Evolutionary conservation across 2,797 vertebrate genomes (phyloP).

Genomic region (Anabas testudineus): DNA sequence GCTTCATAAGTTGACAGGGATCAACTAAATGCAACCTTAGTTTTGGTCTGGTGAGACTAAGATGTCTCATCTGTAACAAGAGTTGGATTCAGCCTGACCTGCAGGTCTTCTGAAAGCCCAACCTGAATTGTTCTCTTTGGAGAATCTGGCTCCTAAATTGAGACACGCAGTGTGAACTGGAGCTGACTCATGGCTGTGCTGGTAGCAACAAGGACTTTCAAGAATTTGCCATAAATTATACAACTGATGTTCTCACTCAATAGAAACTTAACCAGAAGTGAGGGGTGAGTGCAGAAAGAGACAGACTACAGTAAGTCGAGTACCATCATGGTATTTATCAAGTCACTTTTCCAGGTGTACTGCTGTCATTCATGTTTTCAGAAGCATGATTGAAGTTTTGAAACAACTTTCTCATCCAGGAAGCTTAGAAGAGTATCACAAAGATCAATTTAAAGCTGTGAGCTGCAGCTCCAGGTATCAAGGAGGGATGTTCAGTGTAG

Average conservation of each 20-base stretch:
- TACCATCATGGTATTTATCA: not conserved
- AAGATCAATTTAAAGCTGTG: not conserved
- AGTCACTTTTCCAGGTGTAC: not conserved
- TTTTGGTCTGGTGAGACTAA: too few species aligned
- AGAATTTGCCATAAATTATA: too few species aligned
- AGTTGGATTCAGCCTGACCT: not conserved
- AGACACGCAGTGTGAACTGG: not conserved
- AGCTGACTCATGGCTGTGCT: not conserved
- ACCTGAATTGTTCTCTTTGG: not conserved
- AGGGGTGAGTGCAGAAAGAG: not conserved
- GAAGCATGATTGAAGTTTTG: not conserved
- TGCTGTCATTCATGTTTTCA: not conserved
- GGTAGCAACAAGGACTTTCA: not conserved
- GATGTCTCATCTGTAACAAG: not conserved
- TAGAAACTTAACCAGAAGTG: not conserved
- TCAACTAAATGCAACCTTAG: too few species aligned
- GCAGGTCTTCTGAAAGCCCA: not conserved
- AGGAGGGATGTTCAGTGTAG: not conserved
- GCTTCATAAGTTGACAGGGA: too few species aligned
- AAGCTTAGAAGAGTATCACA: not conserved
- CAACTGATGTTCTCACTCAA: not conserved
- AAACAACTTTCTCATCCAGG: constrained; percentile 7
- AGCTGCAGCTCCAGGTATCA: constrained; percentile 18
- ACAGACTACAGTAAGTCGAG: not conserved
- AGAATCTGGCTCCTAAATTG: not conserved